A percentile compares a stretch with the other conserved stretches of the same genome.
These are phyloP conservation scores for Aplocera efformata DNA, from an alignment of 2,888 invertebrate species.

Conservation along the genomic window DNA sequence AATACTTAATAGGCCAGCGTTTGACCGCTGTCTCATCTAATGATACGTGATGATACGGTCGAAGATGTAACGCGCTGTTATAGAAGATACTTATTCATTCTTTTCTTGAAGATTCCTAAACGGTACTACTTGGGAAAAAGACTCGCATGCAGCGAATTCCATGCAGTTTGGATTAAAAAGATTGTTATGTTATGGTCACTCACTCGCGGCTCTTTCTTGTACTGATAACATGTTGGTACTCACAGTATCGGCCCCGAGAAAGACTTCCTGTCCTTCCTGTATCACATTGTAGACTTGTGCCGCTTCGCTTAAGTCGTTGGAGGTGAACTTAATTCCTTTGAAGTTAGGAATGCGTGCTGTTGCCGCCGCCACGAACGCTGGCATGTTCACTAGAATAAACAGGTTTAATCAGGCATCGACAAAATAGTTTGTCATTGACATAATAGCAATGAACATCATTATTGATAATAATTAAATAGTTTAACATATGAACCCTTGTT, in stretches of 20 bases:
- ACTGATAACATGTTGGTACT: slow-evolving; percentile 27
- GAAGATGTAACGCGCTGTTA: too few species aligned
- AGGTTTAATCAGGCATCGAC: not conserved
- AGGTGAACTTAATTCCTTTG: slow-evolving; percentile 91
- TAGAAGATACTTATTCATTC: too few species aligned
- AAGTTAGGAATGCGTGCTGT: slow-evolving; percentile 85
- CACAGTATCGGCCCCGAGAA: slow-evolving; percentile 86
- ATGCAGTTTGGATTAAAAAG: not conserved
- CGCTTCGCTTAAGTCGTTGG: slow-evolving; percentile 85
- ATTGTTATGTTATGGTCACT: not conserved
- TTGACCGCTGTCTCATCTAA: too few species aligned
- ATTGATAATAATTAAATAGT: not conserved
- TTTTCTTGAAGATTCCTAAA: too few species aligned
- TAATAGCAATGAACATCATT: too few species aligned
- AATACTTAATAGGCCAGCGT: too few species aligned
- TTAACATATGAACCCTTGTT: too few species aligned
- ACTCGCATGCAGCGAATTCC: too few species aligned
- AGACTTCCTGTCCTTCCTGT: slow-evolving; percentile 77
- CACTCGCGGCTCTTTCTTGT: not conserved
- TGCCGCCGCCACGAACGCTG: slow-evolving; percentile 82
- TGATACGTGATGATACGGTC: too few species aligned
- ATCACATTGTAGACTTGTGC: slow-evolving; percentile 81
- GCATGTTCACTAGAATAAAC: slow-evolving; percentile 84
- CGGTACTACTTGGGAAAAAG: too few species aligned
- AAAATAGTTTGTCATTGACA: too few species aligned